Evolutionary conservation across 2,797 vertebrate genomes (phyloP), one percentile per base, ranked within the genome.

Genomic region (Protonibea diacanthus): DNA sequence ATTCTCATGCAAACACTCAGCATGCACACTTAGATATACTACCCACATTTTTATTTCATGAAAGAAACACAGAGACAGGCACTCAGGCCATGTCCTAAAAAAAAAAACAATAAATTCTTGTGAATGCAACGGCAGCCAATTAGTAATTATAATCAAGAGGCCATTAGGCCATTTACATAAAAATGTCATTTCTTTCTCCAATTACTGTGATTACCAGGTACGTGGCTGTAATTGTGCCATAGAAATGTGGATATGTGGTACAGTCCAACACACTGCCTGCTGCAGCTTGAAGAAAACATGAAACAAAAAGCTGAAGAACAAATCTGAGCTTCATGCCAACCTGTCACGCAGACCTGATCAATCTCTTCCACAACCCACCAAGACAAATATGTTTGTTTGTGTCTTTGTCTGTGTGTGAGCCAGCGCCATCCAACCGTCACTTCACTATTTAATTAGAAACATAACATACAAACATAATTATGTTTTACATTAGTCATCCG

Each of bases 361-460:
- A 59, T 75, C 53, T 71, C 52, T 76, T 74, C 69, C 61, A 59
- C 56, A 80, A 49, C 59, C 55, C 76, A 74, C 25, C 5, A 47
- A 73, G 51, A 80, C 67, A 40, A 77, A 80, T 17, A 59, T 42
- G 18, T 75, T 62, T 58, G 49, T 63, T 44, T 45, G n/a, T 38
- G 55, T 44, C 47, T 20, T 23, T 48, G 66, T 80, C 38, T 58
- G 44, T 40, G 48, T 23, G 49, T 14, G 2, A 48, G 23, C 15
- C 62, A 47, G 38, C 40, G 25, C 53, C 17, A 59, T 66, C 60
- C 67, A 81, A 80, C 73, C 25, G 18, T 67, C 70, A 78, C 55
- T 59, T 70, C 51, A 25, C 57, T 63, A 60, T 84, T 76, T 81
- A 85, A 91, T 85, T 74, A 80, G 67, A 77, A 71, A 81, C 33